A percentile compares a stretch with the other conserved stretches of the same genome.
Evolutionary conservation across 2,113 vertebrate genomes (phyloP).

Genomic region (Ceyx margarethae): DNA sequence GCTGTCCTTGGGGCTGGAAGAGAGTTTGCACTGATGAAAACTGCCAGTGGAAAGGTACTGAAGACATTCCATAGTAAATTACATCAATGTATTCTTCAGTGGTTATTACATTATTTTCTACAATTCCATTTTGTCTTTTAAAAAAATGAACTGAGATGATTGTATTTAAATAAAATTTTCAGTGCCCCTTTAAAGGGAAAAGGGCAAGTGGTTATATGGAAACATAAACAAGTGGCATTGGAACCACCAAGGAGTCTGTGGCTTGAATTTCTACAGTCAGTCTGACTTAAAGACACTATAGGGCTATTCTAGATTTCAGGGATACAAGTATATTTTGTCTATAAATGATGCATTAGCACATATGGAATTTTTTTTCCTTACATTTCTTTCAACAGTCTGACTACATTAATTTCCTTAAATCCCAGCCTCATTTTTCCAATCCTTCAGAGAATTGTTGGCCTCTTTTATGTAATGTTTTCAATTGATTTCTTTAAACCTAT

Average conservation of each 20-base stretch:
- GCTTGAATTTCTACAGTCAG: neutral
- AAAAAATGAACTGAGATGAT: neutral
- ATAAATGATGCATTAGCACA: neutral
- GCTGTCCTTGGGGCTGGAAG: slow-evolving; percentile 94
- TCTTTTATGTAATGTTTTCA: neutral
- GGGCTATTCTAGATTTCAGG: neutral
- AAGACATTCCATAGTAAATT: neutral
- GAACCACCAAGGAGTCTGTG: neutral
- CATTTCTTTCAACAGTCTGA: neutral
- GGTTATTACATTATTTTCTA: neutral
- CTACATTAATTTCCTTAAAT: neutral
- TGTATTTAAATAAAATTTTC: neutral
- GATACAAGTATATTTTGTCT: neutral
- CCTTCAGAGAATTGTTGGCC: neutral
- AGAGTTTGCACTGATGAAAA: slow-evolving; percentile 99
- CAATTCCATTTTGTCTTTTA: neutral
- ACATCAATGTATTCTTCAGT: neutral
- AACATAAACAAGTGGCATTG: neutral
- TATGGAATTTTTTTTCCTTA: neutral
- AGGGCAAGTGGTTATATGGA: neutral
- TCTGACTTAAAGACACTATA: neutral
- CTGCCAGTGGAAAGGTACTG: slow-evolving; percentile 93
- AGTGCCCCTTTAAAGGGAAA: neutral
- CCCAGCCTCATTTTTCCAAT: neutral
- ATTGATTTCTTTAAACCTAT: neutral